A percentile compares a stretch with the other conserved stretches of the same genome.
These are phyloP conservation scores for Bagarius yarrelli DNA, from an alignment of 2,113 vertebrate species.

Conservation along the genomic window DNA sequence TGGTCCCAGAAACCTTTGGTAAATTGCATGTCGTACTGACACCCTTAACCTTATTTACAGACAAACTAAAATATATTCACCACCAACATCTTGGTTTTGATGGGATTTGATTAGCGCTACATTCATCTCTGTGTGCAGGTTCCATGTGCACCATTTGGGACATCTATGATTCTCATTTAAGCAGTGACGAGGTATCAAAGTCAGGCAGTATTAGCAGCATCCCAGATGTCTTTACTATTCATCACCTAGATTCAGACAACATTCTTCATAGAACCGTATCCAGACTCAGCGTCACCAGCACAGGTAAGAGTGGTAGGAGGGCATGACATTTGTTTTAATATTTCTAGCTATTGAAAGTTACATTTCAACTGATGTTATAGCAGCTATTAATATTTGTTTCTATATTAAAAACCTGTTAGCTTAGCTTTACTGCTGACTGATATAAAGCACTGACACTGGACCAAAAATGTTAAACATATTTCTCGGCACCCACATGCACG, in stretches of 20 bases:
- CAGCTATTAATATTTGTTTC: not conserved
- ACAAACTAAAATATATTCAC: not conserved
- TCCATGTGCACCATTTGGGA: constrained; percentile 76
- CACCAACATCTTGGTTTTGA: not conserved
- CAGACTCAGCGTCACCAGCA: constrained; percentile 55
- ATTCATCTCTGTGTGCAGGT: constrained; percentile 59
- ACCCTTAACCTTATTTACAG: not conserved
- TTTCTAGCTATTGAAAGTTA: not conserved
- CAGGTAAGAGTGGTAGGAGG: constrained; percentile 64
- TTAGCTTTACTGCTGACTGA: not conserved
- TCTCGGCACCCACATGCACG: no score
- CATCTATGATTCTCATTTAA: constrained; percentile 66
- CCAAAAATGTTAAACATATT: not conserved
- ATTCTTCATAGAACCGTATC: constrained; percentile 44
- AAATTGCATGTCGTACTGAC: not conserved
- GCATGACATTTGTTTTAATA: not conserved
- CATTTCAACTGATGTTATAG: not conserved
- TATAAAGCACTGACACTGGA: not conserved
- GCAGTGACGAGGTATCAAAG: constrained; percentile 28
- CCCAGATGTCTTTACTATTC: not conserved
- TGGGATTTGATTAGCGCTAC: not conserved
- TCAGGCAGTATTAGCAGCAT: rapidly evolving
- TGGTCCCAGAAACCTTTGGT: not conserved
- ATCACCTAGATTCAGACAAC: constrained; percentile 32
- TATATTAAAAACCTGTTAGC: not conserved